A percentile compares a stretch with the other conserved stretches of the same genome.
Evolutionary conservation across 2,113 vertebrate genomes (phyloP).

Genomic region (Delphinapterus leucas): DNA sequence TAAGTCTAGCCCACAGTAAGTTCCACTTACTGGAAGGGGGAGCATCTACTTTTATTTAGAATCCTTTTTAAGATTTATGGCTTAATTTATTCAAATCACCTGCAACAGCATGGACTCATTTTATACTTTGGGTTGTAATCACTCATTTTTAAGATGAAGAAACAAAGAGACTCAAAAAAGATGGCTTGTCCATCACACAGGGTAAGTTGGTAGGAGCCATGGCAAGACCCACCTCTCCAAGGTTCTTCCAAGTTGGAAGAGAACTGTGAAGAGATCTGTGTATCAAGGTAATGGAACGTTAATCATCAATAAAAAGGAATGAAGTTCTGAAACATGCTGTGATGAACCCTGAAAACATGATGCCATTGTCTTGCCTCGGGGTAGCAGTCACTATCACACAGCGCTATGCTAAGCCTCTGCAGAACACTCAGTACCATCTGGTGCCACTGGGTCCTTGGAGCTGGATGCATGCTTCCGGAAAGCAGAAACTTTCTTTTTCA

Average conservation of each 20-base stretch:
- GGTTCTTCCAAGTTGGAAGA: not conserved
- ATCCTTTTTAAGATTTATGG: not conserved
- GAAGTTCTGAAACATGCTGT: not conserved
- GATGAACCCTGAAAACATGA: not conserved
- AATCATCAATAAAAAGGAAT: not conserved
- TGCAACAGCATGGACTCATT: not conserved
- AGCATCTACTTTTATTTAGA: not conserved
- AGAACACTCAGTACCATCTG: slow-evolving; percentile 42
- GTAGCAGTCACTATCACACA: not conserved
- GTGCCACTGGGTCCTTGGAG: not conserved
- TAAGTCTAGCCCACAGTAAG: not conserved
- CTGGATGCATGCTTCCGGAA: slow-evolving; percentile 25
- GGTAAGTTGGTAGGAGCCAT: not conserved
- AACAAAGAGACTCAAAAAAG: not conserved
- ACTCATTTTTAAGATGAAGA: not conserved
- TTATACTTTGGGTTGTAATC: not conserved
- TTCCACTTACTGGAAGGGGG: not conserved
- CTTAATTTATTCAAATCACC: not conserved
- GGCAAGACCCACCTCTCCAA: not conserved
- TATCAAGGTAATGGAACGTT: too few relatives aligned
- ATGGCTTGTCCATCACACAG: not conserved
- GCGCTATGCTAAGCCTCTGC: not conserved
- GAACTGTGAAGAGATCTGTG: not conserved
- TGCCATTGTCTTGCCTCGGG: not conserved
- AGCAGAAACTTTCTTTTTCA: slow-evolving; percentile 31